A percentile compares a stretch with the other conserved stretches of the same genome.
Conservation (phyloP, 2,113 vertebrate species). For the Nerophis lumbriciformis region DNA sequence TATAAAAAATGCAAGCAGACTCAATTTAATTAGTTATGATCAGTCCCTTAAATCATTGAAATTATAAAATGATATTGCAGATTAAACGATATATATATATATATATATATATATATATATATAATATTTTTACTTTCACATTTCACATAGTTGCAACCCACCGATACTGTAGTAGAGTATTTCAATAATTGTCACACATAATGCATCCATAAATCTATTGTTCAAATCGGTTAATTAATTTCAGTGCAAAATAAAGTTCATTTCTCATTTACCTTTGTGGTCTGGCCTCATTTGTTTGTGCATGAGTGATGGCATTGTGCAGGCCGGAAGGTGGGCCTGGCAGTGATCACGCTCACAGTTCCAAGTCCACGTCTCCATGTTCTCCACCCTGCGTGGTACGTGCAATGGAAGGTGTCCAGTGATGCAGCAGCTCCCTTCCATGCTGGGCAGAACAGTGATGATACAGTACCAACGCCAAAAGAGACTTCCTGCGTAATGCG, state of each 20-base stretch:
- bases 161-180: too few species aligned
- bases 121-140: too few species aligned
- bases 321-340: constrained; percentile 1
- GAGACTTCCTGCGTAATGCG: background rate
- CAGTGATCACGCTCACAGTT: background rate
- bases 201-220: background rate
- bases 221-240: constrained; percentile 4
- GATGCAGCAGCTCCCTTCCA: background rate
- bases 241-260: background rate
- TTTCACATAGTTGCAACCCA: too few species aligned
- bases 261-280: background rate
- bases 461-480: too few species aligned
- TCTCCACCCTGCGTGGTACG: background rate
- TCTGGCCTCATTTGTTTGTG: background rate
- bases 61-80: too few species aligned
- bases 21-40: too few species aligned
- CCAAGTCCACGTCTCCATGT: background rate
- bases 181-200: too few species aligned
- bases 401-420: background rate
- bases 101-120: too few species aligned
- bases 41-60: too few species aligned
- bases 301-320: constrained; percentile 1
- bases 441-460: background rate
- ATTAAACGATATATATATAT: too few species aligned
- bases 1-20: too few species aligned